phyloP scores from a whole-genome alignment of 2,888 invertebrate genomes.

The Thymelicus lineola region DNA sequence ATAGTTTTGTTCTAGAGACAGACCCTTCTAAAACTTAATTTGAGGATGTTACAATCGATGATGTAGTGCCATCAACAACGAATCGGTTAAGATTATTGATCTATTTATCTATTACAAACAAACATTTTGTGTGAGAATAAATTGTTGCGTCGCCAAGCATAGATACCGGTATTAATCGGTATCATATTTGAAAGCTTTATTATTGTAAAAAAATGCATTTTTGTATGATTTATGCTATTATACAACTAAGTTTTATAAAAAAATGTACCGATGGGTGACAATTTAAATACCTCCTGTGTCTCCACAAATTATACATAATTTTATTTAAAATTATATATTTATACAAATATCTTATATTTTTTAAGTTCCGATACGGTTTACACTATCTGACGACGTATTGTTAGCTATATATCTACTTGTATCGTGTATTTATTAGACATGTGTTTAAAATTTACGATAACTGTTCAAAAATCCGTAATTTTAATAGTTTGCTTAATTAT shows the following conservation, averaged over 20 bases:
- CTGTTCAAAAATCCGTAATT: background rate
- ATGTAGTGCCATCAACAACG: too few relatives aligned
- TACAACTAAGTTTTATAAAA: background rate
- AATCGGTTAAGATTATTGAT: background rate
- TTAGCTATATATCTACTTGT: background rate
- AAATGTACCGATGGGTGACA: background rate
- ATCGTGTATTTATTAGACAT: background rate
- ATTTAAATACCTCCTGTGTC: constrained; percentile 29
- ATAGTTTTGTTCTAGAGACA: too few relatives aligned
- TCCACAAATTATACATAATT: background rate
- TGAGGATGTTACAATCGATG: too few relatives aligned
- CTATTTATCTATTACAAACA: background rate
- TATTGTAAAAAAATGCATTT: background rate
- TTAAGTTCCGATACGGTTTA: background rate
- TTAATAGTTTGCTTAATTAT: background rate
- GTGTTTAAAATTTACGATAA: constrained; percentile 2
- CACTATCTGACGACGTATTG: background rate
- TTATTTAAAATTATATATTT: background rate
- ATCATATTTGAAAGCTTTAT: background rate
- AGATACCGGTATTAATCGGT: background rate
- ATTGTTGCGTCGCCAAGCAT: background rate
- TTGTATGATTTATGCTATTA: background rate
- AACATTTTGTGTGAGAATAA: background rate
- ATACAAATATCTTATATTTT: background rate
- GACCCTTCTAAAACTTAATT: too few relatives aligned